phyloP scores from a whole-genome alignment of 2,888 invertebrate species.

The Ischnus inquisitorius region DNA sequence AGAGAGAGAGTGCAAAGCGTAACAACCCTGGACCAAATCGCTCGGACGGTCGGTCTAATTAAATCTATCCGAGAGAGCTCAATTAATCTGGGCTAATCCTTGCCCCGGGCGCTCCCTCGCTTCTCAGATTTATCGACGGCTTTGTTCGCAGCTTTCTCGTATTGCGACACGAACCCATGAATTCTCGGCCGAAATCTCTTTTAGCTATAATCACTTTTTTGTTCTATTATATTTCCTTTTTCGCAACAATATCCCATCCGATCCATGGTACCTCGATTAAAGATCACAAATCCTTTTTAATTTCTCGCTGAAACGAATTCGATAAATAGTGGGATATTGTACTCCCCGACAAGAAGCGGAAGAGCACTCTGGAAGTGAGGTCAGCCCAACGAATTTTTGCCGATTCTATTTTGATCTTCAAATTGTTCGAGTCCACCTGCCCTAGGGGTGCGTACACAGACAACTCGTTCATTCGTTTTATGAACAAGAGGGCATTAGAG shows the following conservation, averaged over 20 bases:
- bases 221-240: no score
- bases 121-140: slow-evolving; percentile 44
- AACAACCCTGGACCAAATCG: slow-evolving; percentile 23
- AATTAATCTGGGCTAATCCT: slow-evolving; percentile 65
- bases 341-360: not conserved
- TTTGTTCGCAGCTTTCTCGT: slow-evolving; percentile 25
- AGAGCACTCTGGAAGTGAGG: not conserved
- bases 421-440: not conserved
- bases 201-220: not conserved
- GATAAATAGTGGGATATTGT: not conserved
- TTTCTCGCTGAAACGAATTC: not conserved
- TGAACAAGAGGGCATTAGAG: slow-evolving; percentile 15
- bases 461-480: slow-evolving; percentile 8
- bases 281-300: not conserved
- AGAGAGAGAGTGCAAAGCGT: slow-evolving; percentile 15
- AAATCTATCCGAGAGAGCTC: slow-evolving; percentile 57
- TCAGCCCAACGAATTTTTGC: slow-evolving; percentile 7
- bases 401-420: slow-evolving; percentile 18
- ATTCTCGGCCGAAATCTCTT: slow-evolving; percentile 2
- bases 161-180: not conserved
- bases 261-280: not conserved
- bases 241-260: not conserved
- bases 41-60: slow-evolving; percentile 48
- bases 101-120: not conserved
- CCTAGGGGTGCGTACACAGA: slow-evolving; percentile 14